Conservation (phyloP, 2,113 vertebrate genomes). For the Ceyx margarethae region DNA sequence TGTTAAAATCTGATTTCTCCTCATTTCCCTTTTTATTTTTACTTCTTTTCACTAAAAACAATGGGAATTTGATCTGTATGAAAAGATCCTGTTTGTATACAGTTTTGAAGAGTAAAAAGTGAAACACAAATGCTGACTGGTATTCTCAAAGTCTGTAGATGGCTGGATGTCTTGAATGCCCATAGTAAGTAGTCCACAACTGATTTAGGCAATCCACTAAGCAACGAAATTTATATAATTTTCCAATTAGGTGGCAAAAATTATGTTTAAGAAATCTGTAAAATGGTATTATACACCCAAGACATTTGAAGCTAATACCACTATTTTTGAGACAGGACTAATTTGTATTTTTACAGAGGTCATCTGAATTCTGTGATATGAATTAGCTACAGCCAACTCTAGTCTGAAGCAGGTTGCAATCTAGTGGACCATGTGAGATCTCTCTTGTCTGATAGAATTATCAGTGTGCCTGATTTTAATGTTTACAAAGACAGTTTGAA, state of each 20-base stretch:
- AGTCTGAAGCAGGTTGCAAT: neutral
- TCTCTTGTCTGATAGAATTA: neutral
- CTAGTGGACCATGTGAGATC: neutral
- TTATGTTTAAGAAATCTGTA: neutral
- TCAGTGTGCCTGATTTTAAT: neutral
- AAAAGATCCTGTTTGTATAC: neutral
- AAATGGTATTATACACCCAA: neutral
- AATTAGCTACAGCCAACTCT: neutral
- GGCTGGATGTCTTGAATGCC: neutral
- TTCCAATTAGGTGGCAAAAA: neutral
- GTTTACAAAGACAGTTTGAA: neutral
- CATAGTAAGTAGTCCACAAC: neutral
- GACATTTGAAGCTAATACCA: neutral
- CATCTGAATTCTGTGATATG: neutral
- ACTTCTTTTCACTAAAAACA: neutral
- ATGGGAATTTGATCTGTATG: neutral
- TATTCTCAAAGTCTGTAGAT: neutral
- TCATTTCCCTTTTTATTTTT: neutral
- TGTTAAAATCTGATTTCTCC: neutral
- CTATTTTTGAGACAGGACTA: neutral
- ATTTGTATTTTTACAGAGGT: neutral
- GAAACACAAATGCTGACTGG: neutral
- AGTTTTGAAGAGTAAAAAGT: neutral
- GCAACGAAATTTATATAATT: neutral
- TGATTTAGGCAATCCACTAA: neutral